Evolutionary conservation across 2,888 invertebrate species (phyloP), one percentile per base, ranked within the genome.

Genomic region (Melinaea menophilus): DNA sequence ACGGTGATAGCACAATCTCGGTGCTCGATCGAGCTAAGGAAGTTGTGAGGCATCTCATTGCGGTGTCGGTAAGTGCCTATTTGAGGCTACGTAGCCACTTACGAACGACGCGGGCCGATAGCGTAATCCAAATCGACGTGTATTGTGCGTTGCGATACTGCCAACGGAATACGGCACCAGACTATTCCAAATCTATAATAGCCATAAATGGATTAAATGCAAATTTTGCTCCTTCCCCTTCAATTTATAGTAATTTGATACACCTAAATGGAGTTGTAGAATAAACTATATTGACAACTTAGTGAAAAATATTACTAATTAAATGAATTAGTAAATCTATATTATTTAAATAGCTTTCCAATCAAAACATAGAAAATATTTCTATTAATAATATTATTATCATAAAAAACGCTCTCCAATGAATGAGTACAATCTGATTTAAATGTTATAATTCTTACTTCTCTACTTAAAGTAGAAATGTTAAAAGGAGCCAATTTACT

Each of bases 121-220:
- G 79, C 84, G 80, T 84, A 85, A 88, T 87, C 85, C 85, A 79
- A 83, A 82, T 81, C 80, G 81, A 82, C 81, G 79, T 85, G 82
- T 85, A 86, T 86, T 85, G 84, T 85, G 84, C 83, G 83, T 79
- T 74, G 78, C 75, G 78, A 79, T 80, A 77, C 75, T 73, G 77
- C 75, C 80, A 76, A 75, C 71, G 69, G 74, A 75, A 73, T 73
- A 74, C 69, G 69, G 68, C 78, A 77, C 72, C 77, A 76, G 81
- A 80, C 80, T 85, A 82, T 81, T 82, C 79, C 71, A 74, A 67
- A 69, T 71, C 83, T 81, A 82, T 86, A 85, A 86, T 84, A 82
- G 72, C 79, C 79, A 81, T 84, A 85, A 86, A 85, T 84, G 83
- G 85, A 84, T 85, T 86, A 84, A 83, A 86, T 86, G 86, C 84